A percentile compares a stretch with the other conserved stretches of the same genome.
Evolutionary conservation across 2,888 invertebrate genomes (phyloP).

Genomic region (Linhomoeus sp.): DNA sequence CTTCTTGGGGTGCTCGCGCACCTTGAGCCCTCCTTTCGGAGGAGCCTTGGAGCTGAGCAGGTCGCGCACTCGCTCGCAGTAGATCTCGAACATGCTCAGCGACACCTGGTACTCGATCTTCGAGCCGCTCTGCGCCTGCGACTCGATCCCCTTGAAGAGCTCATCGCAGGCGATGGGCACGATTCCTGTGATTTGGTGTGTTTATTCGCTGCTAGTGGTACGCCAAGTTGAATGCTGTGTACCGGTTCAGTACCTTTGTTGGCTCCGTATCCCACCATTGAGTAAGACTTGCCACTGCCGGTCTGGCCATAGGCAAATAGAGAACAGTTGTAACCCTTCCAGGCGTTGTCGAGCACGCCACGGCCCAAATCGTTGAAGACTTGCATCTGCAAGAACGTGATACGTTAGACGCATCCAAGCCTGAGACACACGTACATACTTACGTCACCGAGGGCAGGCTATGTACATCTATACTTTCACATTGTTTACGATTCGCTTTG

Average conservation of each 20-base stretch:
- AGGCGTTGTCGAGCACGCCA: conserved; percentile 38
- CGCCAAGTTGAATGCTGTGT: not conserved
- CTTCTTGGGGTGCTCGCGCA: conserved; percentile 38
- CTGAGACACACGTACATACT: no score
- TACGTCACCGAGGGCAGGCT: no score
- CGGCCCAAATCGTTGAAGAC: conserved; percentile 38
- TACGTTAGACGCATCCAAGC: no score
- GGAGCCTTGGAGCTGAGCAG: conserved; percentile 13
- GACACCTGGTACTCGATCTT: conserved; percentile 31
- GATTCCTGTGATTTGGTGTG: conserved; percentile 30
- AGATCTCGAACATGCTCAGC: conserved; percentile 41
- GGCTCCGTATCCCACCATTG: conserved; percentile 38
- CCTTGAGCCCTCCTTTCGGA: conserved; percentile 34
- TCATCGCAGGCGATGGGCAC: conserved; percentile 38
- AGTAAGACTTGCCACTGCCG: conserved; percentile 40
- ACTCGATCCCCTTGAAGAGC: conserved; percentile 35
- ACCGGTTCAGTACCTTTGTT: conserved; percentile 33
- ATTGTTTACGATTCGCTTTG: not conserved
- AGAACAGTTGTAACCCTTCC: conserved; percentile 39
- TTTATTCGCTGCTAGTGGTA: not conserved
- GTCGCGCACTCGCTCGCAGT: conserved; percentile 35
- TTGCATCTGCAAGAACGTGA: conserved; percentile 27
- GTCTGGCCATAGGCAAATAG: conserved; percentile 41
- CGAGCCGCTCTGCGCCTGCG: conserved; percentile 27
- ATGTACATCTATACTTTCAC: not conserved